phyloP scores from a whole-genome alignment of 2,113 vertebrate genomes.

The Megaleporinus macrocephalus region DNA sequence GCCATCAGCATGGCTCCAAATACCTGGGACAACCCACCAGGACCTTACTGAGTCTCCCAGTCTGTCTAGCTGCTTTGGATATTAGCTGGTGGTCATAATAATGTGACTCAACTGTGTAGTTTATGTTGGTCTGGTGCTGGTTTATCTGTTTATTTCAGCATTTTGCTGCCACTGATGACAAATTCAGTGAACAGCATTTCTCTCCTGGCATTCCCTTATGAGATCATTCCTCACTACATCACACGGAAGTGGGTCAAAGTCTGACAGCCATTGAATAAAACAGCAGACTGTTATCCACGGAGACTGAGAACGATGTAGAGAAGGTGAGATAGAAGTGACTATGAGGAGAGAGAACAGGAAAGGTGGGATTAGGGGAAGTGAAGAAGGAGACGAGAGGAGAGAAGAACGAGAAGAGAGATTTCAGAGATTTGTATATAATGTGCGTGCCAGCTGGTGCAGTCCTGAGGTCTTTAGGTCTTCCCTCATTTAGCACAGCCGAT shows the following conservation, averaged over 20 bases:
- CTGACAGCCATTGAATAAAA: conserved; percentile 43
- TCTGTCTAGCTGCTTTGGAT: no score
- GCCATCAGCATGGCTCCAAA: no score
- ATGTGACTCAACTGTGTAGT: no score
- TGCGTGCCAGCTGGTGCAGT: no score
- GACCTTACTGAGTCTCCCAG: no score
- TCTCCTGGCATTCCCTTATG: background rate
- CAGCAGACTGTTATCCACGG: conserved; percentile 35
- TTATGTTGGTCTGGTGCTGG: no score
- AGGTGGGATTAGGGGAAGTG: background rate
- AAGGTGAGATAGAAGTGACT: background rate
- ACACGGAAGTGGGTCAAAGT: conserved; percentile 34
- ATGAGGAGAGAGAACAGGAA: conserved; percentile 8
- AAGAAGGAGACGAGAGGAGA: background rate
- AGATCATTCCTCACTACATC: background rate
- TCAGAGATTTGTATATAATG: no score
- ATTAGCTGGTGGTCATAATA: no score
- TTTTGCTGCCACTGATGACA: no score
- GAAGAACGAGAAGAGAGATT: no score
- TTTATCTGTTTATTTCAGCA: background rate
- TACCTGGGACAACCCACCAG: no score
- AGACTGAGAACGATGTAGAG: background rate
- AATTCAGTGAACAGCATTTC: background rate
- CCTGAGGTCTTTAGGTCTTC: no score
- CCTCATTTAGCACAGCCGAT: background rate